Evolutionary conservation across 2,113 vertebrate species (phyloP), one percentile per base, ranked within the genome.

Genomic region (Oxyura jamaicensis): DNA sequence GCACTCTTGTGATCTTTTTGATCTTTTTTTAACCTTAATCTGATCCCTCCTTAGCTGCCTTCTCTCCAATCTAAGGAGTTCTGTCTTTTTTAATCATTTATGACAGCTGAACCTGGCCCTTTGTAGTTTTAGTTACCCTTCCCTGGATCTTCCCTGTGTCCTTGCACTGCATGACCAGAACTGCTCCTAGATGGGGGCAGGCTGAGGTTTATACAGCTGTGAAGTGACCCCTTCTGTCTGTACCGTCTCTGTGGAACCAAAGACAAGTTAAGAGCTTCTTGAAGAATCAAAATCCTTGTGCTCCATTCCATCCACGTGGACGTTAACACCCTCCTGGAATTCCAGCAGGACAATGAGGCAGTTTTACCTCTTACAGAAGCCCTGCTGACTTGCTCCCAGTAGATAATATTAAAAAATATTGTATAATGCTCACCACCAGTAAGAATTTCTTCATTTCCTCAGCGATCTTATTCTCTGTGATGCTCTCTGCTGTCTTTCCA

Each of bases 131-230:
- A 63, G 19, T 53, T 72, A 18, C 26, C 50, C 13, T 55, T 77
- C 42, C 48, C 69, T 55, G 53, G n/a, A 33, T 82, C 62, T 85
- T 23, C 36, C 55, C 28, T 62, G 36, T 31, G 11, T 26, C 31
- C n/a, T 84, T 62, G 33, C 20, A 63, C 36, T 53, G 33, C 50
- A 53, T 55, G 39, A 20, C 26, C 46, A 44, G 36, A 33, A 26
- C 16, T 36, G 26, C 68, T 31, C 69, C 33, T 11, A 42, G 66
- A 15, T 17, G 12, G 0, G 0, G 36, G 15, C 9, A 8, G 13
- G 3, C 11, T 53, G 41, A 67, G 29, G 33, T 25, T 72, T 8
- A 1, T 26, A 8, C 46, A 53, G 68, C 23, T 22, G 3, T 67
- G 6, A 74, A 28, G 41, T 23, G n/a, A 56, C 31, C 23, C 18